Evolutionary conservation across 2,797 vertebrate genomes (phyloP).

Genomic region (Protonibea diacanthus): DNA sequence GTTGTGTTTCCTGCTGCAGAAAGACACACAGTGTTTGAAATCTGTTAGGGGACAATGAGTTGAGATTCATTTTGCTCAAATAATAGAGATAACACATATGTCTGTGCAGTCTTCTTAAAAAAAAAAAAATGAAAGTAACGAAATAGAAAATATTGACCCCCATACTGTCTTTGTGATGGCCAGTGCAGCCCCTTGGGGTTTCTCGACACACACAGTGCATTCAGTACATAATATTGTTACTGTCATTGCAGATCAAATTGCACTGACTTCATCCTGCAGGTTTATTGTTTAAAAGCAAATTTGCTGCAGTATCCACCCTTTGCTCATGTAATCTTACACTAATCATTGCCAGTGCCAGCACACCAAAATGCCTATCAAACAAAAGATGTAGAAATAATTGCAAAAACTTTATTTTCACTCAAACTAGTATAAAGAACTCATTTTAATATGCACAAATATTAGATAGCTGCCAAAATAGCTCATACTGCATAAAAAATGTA

Average conservation of each 20-base stretch:
- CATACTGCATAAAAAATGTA: too few relatives aligned
- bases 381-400: too few relatives aligned
- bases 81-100: not conserved
- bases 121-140: not conserved
- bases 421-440: too few relatives aligned
- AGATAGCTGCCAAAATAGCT: too few relatives aligned
- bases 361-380: not conserved
- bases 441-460: too few relatives aligned
- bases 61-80: not conserved
- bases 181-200: not conserved
- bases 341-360: not conserved
- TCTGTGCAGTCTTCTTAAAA: not conserved
- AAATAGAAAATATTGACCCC: not conserved
- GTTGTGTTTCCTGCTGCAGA: too few relatives aligned
- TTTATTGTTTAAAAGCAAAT: constrained; percentile 47
- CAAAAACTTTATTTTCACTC: too few relatives aligned
- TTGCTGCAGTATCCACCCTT: constrained; percentile 17
- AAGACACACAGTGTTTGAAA: not conserved
- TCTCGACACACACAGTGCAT: not conserved
- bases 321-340: constrained; percentile 18
- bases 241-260: constrained; percentile 41
- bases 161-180: not conserved
- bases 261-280: constrained; percentile 5
- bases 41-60: not conserved
- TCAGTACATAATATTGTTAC: constrained; percentile 21